Base-by-base conservation (phyloP, 2,888 invertebrate genomes). In the Sminthurinus aureus region DNA sequence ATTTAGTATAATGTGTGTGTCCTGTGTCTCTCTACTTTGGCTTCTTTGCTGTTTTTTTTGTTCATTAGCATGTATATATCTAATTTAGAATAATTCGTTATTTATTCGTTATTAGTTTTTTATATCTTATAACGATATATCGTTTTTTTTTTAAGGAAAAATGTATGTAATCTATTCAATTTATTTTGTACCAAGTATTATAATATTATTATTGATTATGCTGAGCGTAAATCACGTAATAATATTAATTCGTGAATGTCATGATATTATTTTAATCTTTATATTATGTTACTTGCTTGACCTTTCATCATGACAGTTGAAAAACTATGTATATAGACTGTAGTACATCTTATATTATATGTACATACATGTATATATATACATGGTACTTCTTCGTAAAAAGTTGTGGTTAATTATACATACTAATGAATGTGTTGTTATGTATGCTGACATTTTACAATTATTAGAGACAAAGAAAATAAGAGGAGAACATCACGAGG, bases 381-480 rank as follows among this genome's bases (percentile, higher is more conserved):
- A 38, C 38, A 6, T 38, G 6, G 1, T 38, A 38, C 38, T 75
- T 52, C 18, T 18, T 20, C 75, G 18, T 75, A 75, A 38, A 38
- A 38, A 38, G 6, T 1, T 38, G 3, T 38, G 38, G 38, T 38
- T 38, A 38, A 1, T 38, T 38, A 38, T 38, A 38, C 38, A 58
- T 58, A 50, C 38, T 78, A 50, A 69, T 79, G 11, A 67, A 4
- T 67, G 69, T 79, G 18, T 66, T 26, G 38, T 38, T 38, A 38
- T 38, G 38, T 38, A 38, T 38, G 38, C 11, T 22, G 20, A 71
- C 71, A 24, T 71, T 71, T 71, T 38, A 67, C n/a, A 24, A 64
- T 22, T 38, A 38, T 38, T 71, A 84, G 82, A 38, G 85, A 85
- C 69, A 83, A 83, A 24, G 81, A 83, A 74, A 83, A 75, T 50